phyloP scores from a whole-genome alignment of 53 echinoderm and acorn worm species.

The Patiria pectinifera region DNA sequence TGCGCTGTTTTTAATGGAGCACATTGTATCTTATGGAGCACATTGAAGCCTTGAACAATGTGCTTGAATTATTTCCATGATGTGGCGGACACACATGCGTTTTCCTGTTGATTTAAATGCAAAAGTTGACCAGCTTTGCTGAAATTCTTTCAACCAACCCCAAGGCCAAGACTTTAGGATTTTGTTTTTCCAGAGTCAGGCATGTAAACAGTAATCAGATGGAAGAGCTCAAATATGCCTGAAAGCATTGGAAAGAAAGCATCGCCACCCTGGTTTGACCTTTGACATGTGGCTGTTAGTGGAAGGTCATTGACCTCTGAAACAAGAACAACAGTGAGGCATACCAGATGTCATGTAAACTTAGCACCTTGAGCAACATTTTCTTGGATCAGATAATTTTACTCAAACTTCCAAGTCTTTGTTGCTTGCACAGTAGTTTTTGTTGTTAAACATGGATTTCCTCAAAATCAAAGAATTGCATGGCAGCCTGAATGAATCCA shows the following conservation, averaged over 20 bases:
- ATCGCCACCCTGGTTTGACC: neutral
- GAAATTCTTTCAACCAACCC: neutral
- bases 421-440: no score
- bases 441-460: no score
- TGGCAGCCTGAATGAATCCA: no score
- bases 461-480: no score
- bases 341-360: neutral
- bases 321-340: neutral
- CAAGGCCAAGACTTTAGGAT: neutral
- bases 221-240: neutral
- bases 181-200: neutral
- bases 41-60: no score
- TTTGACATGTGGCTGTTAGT: neutral
- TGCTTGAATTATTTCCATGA: no score
- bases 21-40: no score
- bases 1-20: no score
- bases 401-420: no score
- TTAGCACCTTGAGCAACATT: neutral
- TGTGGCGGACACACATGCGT: no score
- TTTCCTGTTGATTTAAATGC: neutral
- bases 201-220: neutral
- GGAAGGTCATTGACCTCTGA: neutral
- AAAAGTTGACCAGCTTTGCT: neutral
- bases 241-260: neutral
- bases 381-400: neutral